Base-by-base conservation (phyloP, 2,888 invertebrate genomes). In the Acleris sparsana region DNA sequence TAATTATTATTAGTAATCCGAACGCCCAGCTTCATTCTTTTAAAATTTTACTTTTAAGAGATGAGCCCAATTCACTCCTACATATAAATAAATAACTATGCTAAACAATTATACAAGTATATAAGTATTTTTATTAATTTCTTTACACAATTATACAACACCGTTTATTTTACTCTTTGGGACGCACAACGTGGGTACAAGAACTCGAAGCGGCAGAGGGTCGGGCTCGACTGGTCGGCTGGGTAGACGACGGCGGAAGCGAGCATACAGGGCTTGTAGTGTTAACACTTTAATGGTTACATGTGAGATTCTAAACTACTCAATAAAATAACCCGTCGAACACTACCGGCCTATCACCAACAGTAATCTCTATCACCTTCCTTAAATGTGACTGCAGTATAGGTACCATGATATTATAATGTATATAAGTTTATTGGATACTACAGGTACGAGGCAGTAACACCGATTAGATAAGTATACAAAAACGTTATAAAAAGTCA, bases 141-240 rank as follows among this genome's bases (percentile, higher is more conserved):
- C 66, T 89, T 88, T 91, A 86, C 88, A 92, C 88, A 92, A 90
- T 90, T 89, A 89, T 92, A 92, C 91, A 92, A 88, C 87, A 85
- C 82, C 83, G 74, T 85, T 89, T 85, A 86, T 86, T 86, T 87
- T 90, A 90, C 80, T 92, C 92, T 92, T 92, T 92, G 92, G 92
- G 87, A 86, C 83, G 83, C 85, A 77, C 81, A 88, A 88, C 92
- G 92, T 92, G 91, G 91, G 39, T 13, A 39, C 39, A 91, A 85
- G 85, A 83, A 76, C 80, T 83, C 80, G 79, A 78, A 84, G 75
- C 75, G 77, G 17, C 17, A 6, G 46, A 44, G 16, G 46, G 46
- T 5, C 46, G 5, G 44, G 5, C 17, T n/a, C 46, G n/a, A 46
- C n/a, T 61, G 58, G 56, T 61, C 56, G 33, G 46, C 65, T 62